Base-by-base conservation (phyloP, 2,888 invertebrate genomes). In the Lithophane semibrunnea region DNA sequence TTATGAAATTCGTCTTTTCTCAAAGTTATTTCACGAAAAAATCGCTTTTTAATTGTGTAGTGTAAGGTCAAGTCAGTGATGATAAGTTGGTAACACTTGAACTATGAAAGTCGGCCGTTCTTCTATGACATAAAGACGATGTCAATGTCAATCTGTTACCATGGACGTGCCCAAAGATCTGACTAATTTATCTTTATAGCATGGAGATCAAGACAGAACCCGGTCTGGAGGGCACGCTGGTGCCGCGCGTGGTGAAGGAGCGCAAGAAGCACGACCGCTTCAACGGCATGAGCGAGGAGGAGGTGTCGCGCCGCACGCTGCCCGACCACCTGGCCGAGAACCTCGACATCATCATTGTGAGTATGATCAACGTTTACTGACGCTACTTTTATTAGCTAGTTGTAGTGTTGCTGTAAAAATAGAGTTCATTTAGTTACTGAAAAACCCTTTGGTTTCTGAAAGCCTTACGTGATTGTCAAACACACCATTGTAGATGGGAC, bases 301-400 rank as follows among this genome's bases (percentile, higher is more conserved):
- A 99, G 97, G 99, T 99, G 67, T 98, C 98, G 80, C 98, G 99
- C 92, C 97, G 99, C 91, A 98, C 98, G 88, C 97, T 99, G 94
- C 99, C 99, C 81, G 99, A 99, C 97, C 99, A 99, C 96, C 97
- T 99, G 86, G 97, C 98, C 52, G 98, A 98, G 95, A 99, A 99
- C 97, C 98, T 99, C 95, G 99, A 99, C 97, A 99, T 99, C 97
- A 98, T 99, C 95, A 99, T 99, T 97, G 99, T 99, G 98, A 98
- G 99, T 98, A 97, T 96, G 97, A 96, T 97, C 97, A 95, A 85
- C 82, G 80, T 69, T 80, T 66, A 56, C 67, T 58, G 18, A 72
- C n/a, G 24, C 47, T 13, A 24, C 16, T 70, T 61, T 47, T 73
- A 73, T 29, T 73, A 73, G 16, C 7, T 68, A 56, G 68, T 18